Conservation (phyloP, 2,113 vertebrate species). For the Gasterosteus aculeatus region DNA sequence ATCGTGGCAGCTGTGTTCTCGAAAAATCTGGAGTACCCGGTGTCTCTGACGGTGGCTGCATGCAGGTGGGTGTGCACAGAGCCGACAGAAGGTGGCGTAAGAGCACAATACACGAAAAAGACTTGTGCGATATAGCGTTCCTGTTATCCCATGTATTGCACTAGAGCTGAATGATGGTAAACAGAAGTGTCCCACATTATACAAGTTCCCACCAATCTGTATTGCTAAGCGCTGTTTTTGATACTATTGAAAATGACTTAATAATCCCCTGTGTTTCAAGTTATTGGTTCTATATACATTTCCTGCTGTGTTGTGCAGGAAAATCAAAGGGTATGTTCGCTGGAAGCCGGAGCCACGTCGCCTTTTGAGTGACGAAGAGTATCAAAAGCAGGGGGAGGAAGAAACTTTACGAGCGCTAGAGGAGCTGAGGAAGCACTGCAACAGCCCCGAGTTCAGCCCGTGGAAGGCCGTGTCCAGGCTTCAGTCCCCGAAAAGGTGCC, state of each 20-base stretch:
- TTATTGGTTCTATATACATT: background rate
- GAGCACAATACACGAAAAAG: background rate
- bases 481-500: slow-evolving; percentile 92
- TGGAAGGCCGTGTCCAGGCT: slow-evolving; percentile 91
- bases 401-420: slow-evolving; percentile 90
- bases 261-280: background rate
- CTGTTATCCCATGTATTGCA: background rate
- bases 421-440: slow-evolving; percentile 86
- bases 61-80: slow-evolving; percentile 69
- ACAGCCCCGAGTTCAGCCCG: slow-evolving; percentile 88
- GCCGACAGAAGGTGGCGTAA: slow-evolving; percentile 49
- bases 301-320: slow-evolving; percentile 75
- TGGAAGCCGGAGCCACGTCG: slow-evolving; percentile 81
- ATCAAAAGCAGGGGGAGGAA: slow-evolving; percentile 86
- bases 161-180: background rate
- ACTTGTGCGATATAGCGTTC: background rate
- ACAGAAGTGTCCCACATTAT: background rate
- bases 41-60: slow-evolving; percentile 53
- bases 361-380: slow-evolving; percentile 93
- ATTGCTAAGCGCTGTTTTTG: background rate
- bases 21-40: slow-evolving; percentile 89
- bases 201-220: background rate
- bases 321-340: slow-evolving; percentile 65
- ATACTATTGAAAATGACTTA: background rate
- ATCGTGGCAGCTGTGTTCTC: slow-evolving; percentile 85